A percentile compares a stretch with the other conserved stretches of the same genome.
These are phyloP conservation scores for Diadegma fenestrale DNA, from an alignment of 2,888 invertebrate genomes.

Conservation along the genomic window DNA sequence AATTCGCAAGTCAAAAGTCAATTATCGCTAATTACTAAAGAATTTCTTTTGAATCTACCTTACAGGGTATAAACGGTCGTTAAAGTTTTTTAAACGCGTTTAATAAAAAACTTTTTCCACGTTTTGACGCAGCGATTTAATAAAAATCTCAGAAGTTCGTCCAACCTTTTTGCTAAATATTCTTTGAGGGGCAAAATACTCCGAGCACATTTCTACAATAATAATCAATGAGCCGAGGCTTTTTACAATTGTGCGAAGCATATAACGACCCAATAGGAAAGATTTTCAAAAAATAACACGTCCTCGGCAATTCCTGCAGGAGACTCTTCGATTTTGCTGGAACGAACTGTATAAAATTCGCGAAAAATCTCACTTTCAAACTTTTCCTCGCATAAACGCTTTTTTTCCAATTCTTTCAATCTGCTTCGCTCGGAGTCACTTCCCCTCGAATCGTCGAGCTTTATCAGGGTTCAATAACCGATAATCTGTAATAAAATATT, in stretches of 20 bases:
- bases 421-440: slow-evolving; percentile 18
- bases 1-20: slow-evolving; percentile 52
- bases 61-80: slow-evolving; percentile 60
- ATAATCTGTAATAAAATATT: slow-evolving; percentile 40
- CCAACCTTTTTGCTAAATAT: slow-evolving; percentile 52
- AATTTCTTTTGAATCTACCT: slow-evolving; percentile 57
- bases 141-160: slow-evolving; percentile 53
- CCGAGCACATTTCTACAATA: not conserved
- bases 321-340: not conserved
- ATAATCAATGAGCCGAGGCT: not conserved
- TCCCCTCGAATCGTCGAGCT: slow-evolving; percentile 56
- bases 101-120: slow-evolving; percentile 2
- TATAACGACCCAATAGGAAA: not conserved
- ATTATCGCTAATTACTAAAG: slow-evolving; percentile 54
- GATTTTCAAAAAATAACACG: not conserved
- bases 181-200: slow-evolving; percentile 26
- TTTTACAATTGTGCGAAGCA: not conserved
- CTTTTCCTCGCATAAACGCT: not conserved
- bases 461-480: slow-evolving; percentile 53
- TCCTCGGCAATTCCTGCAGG: not conserved
- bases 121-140: slow-evolving; percentile 24
- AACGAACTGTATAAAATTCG: not conserved
- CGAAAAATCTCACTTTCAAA: not conserved
- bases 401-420: not conserved
- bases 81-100: slow-evolving; percentile 40